Evolutionary conservation across 1,140 invertebrate species (phyloP), one percentile per base, ranked within the genome.

Genomic region (Drosophila novamexicana): DNA sequence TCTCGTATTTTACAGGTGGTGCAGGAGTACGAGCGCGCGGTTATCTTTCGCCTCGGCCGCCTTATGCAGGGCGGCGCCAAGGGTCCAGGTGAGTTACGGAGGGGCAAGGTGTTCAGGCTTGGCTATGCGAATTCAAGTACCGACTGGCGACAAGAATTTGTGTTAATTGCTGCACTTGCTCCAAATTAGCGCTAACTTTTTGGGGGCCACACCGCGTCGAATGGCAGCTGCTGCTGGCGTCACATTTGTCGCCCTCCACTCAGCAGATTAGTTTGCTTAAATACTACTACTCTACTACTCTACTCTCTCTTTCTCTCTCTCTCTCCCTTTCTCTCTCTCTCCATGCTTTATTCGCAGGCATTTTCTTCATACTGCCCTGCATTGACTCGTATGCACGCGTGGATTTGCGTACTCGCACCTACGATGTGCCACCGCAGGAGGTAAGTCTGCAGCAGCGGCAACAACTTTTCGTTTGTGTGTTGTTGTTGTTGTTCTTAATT

Each of bases 371-470:
- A 39, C 93, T 98, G 57, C 98, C 98, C 0, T 99, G 98, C 93
- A 97, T 99, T 81, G 98, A 99, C 91, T 96, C 95, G 18, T 98
- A 98, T 86, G 96, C 97, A 12, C 96, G 97, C 50, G 97, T 98
- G 7, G 98, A 99, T 92, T 93, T 99, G 50, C 95, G 98, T 74
- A 97, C 97, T 7, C 95, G 97, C 66, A 98, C 97, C 1, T 98
- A 98, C 90, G 98, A 98, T 90, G 97, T 99, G 34, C 98, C 98
- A 40, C 97, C 98, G 8, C 98, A 98, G 94, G 98, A 98, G 94
- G 97, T 98, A 94, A 91, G 14, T 14, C 47, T 14, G 53, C 69
- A 61, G 53, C 69, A 61, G 69, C 72, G 67, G 59, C 40, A 65
- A 47, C 61, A 68, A 71, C 65, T 67, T 69, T 64, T 64, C 61